A percentile compares a stretch with the other conserved stretches of the same genome.
These are phyloP conservation scores for Lasaia peninsularis DNA, from an alignment of 1,140 invertebrate species.

Conservation along the genomic window DNA sequence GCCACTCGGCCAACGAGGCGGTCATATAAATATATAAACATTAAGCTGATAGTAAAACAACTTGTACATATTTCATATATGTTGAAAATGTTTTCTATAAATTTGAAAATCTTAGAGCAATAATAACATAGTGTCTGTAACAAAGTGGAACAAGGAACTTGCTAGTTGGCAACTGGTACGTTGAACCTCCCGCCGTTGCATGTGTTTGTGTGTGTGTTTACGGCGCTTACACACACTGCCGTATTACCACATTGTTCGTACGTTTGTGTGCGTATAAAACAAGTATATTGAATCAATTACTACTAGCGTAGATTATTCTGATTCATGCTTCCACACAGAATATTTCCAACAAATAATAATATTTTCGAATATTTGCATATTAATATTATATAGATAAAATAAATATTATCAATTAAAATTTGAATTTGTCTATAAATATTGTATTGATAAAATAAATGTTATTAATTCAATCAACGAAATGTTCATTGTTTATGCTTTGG, in stretches of 20 bases:
- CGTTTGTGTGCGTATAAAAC: conserved; percentile 27
- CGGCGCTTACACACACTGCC: conserved; percentile 8
- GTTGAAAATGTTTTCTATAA: background rate
- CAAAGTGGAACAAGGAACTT: conserved; percentile 76
- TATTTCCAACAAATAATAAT: conserved; percentile 9
- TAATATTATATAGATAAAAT: too few relatives aligned
- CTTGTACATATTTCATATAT: too few relatives aligned
- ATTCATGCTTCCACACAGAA: conserved; percentile 46
- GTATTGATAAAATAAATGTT: too few relatives aligned
- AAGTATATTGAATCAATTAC: conserved; percentile 29
- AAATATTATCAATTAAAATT: too few relatives aligned
- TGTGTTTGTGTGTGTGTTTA: conserved; percentile 24
- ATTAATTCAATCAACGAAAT: too few relatives aligned
- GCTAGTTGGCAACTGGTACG: conserved; percentile 68
- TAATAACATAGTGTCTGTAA: conserved; percentile 71
- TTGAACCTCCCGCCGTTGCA: conserved; percentile 56
- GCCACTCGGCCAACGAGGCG: too few relatives aligned
- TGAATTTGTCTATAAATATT: too few relatives aligned
- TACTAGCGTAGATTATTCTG: conserved; percentile 54
- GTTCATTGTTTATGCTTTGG: too few relatives aligned
- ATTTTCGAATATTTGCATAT: background rate
- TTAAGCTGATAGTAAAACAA: too few relatives aligned
- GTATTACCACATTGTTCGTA: conserved; percentile 2
- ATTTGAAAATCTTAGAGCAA: conserved; percentile 52
- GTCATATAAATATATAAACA: too few relatives aligned